Base-by-base conservation (phyloP, 2,888 invertebrate genomes). In the Ophion costatus region DNA sequence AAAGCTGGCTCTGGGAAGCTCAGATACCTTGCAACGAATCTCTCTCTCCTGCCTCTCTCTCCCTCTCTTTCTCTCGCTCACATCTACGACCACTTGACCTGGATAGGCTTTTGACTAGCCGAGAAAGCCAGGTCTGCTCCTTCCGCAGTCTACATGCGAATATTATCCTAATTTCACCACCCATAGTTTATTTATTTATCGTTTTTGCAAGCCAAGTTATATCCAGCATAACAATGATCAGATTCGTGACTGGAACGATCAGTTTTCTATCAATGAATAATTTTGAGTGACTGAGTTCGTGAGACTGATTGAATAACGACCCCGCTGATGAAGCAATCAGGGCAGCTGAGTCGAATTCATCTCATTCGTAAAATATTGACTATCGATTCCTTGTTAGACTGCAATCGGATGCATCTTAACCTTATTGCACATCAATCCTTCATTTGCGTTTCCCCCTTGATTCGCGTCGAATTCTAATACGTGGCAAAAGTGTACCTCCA, bases 1-100 rank as follows among this genome's bases (percentile, higher is more conserved):
- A 79, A 79, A 71, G 79, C 79, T 79, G 59, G 42, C 76, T 66
- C 67, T 66, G 69, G 69, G 51, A 78, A 69, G 59, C 57, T 78
- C 69, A 59, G 67, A 38, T 42, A 67, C 42, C 59, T 59, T 59
- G 42, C n/a, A 29, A 29, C 22, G 22, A 78, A 78, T 42, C 69
- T n/a, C 61, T 67, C 67, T 29, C 10, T 66, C 33, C 2, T 6
- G n/a, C 7, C 42, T 38, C 33, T 64, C 38, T 33, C 33, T 33
- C 56, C 17, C n/a, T 64, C 42, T 17, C 11, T 67, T 20, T 11
- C n/a, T 42, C 9, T 42, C 22, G 20, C 11, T 20, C 22, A 7
- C 51, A 22, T 17, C 24, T n/a, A 64, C 33, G 45, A 71, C 33
- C 38, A 64, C 71, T 79, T 64, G 71, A 79, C 70, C 71, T 22